Base-by-base conservation (phyloP, 2,888 invertebrate species). In the Serripes groenlandicus region DNA sequence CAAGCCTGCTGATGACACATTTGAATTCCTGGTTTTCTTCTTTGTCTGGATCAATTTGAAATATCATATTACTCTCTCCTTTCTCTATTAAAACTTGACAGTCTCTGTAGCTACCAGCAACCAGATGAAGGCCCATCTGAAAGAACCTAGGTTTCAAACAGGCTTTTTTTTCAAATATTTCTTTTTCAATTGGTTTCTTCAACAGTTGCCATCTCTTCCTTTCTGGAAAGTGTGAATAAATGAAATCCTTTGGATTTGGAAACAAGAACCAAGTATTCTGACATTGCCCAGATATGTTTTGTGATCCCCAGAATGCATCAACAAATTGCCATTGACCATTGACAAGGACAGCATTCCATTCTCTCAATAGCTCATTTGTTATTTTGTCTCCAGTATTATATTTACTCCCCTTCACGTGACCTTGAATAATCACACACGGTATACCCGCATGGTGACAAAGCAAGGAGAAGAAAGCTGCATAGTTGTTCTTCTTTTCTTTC, bases 111-210 rank as follows among this genome's bases (percentile, higher is more conserved):
- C 90, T 89, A 18, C 88, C 32, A 28, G 87, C 52, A 3, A 88
- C 72, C 85, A 92, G 86, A 18, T 88, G 11, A 58, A 58, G 58
- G 3, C 58, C 81, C 42, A 93, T 80, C 34, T 91, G 82, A 78
- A 91, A 92, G 83, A 90, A 93, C 26, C 91, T 74, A 34, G 92
- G 91, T 64, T 92, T 90, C 35, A 91, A 69, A 75, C 89, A 91
- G 21, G 91, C 91, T 62, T 88, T 88, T 32, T 82, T 76, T 71
- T 91, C 88, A 70, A 92, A 93, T 49, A 86, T 76, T 18, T 87
- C 81, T 15, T 84, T 23, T 5, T 87, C 81, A 5, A 90, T 81
- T 1, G 91, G 90, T 9, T 81, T 60, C 18, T 83, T 75, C 32
- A 91, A 71, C 18, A 93, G 82, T 77, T 93, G 93, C 93, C 93